Evolutionary conservation across 2,888 invertebrate species (phyloP).

Genomic region (Invenusta paracnida): DNA sequence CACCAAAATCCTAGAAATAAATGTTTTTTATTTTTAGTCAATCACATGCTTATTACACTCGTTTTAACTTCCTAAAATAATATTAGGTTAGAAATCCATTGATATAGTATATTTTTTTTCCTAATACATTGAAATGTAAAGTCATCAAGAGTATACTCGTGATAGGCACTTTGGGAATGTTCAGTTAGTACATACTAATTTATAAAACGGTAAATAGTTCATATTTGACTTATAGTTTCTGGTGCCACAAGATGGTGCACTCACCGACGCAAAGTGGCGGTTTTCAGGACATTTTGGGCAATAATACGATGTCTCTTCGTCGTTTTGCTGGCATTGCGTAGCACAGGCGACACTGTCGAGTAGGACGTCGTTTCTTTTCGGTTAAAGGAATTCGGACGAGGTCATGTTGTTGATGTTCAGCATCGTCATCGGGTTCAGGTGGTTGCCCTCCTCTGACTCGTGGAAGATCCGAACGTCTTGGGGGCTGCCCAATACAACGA

Average conservation of each 20-base stretch:
- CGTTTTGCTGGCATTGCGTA: not conserved
- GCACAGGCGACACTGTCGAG: not conserved
- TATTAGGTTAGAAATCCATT: conserved; percentile 25
- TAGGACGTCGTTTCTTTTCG: not conserved
- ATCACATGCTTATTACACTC: not conserved
- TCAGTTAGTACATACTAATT: conserved; percentile 5
- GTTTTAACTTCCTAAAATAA: conserved; percentile 8
- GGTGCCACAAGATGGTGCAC: conserved; percentile 26
- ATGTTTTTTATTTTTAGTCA: not conserved
- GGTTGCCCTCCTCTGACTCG: not conserved
- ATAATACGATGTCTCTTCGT: not conserved
- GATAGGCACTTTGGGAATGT: not conserved
- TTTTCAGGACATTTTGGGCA: conserved; percentile 19
- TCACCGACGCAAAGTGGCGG: conserved; percentile 12
- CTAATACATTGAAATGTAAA: not conserved
- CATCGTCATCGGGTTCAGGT: conserved; percentile 2
- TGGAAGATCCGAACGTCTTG: conserved; percentile 5
- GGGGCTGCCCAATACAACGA: conserved; percentile 8
- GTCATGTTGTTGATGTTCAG: conserved; percentile 26
- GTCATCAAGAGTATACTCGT: not conserved
- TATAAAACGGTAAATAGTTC: not conserved
- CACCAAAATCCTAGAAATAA: not conserved
- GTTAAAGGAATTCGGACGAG: conserved; percentile 14
- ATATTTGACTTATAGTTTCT: conserved; percentile 15
- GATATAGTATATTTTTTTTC: not conserved